A percentile compares a stretch with the other conserved stretches of the same genome.
Conservation (phyloP, 2,797 vertebrate genomes). For the Clarias fuscus region DNA sequence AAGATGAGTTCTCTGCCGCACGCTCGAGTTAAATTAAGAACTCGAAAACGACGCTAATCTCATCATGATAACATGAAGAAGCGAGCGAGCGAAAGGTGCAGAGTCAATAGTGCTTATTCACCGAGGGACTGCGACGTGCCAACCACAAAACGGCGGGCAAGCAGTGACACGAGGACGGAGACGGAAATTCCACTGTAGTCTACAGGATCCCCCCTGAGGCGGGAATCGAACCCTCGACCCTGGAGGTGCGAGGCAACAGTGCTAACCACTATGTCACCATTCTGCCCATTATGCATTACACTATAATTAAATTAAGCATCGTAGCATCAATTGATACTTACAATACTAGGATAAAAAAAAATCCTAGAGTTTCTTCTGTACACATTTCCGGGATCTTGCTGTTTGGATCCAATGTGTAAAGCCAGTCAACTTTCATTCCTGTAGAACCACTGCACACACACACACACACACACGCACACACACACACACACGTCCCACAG, state of each 20-base stretch:
- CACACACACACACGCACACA: constrained; percentile 53
- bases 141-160: neutral
- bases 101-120: neutral
- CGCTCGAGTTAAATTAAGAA: constrained; percentile 2
- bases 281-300: too few species aligned
- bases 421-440: constrained; percentile 66
- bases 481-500: constrained; percentile 38
- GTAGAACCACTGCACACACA: constrained; percentile 38
- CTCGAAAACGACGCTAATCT: neutral
- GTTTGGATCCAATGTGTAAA: constrained; percentile 39
- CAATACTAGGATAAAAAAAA: neutral
- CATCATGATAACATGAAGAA: constrained; percentile 3
- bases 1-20: neutral
- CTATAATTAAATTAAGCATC: neutral
- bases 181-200: neutral
- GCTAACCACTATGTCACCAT: too few species aligned
- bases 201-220: neutral
- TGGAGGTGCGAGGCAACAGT: too few species aligned
- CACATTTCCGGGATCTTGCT: constrained; percentile 53
- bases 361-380: neutral
- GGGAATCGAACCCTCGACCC: too few species aligned
- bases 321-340: neutral
- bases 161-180: neutral
- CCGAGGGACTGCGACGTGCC: neutral
- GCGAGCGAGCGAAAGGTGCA: neutral